Percentiles rank a stretch among this genome's conserved stretches.
These are phyloP conservation scores for Clusia tigrina DNA, from an alignment of 2,888 invertebrate genomes.

Conservation along the genomic window DNA sequence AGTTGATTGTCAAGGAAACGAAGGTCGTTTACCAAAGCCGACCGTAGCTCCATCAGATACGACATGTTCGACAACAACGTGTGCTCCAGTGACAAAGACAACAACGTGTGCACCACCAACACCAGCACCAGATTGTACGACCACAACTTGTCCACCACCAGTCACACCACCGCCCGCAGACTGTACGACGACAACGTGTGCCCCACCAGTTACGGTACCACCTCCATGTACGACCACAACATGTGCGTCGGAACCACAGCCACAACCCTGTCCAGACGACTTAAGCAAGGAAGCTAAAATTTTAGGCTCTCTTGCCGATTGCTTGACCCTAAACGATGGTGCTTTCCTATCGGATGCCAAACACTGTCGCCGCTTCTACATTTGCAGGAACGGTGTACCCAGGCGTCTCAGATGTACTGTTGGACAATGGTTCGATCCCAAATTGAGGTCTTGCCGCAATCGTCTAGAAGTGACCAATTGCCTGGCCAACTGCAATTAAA, in stretches of 20 bases:
- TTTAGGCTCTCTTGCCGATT: conserved; percentile 8
- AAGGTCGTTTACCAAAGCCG: background rate
- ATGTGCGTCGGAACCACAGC: background rate
- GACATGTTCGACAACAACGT: background rate
- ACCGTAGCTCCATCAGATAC: background rate
- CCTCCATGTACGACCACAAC: background rate
- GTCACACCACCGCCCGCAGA: background rate
- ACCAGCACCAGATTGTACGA: background rate
- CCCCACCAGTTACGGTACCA: no score
- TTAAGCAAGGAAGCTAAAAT: background rate
- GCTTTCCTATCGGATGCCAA: conserved; percentile 10
- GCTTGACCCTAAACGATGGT: conserved; percentile 1
- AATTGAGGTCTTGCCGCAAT: conserved; percentile 5
- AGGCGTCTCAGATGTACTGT: conserved; percentile 1
- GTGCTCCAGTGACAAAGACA: no score
- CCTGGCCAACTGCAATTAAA: conserved; percentile 19
- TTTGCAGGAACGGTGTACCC: conserved; percentile 12
- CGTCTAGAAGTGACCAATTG: conserved; percentile 10
- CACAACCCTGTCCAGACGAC: no score
- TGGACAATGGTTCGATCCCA: conserved; percentile 15
- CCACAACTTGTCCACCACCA: background rate
- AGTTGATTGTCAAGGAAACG: background rate
- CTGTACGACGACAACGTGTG: background rate
- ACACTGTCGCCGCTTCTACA: conserved; percentile 18
- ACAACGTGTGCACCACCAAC: background rate